These are phyloP conservation scores for Copidosoma floridanum DNA, from an alignment of 1,140 invertebrate species.

Conservation along the genomic window DNA sequence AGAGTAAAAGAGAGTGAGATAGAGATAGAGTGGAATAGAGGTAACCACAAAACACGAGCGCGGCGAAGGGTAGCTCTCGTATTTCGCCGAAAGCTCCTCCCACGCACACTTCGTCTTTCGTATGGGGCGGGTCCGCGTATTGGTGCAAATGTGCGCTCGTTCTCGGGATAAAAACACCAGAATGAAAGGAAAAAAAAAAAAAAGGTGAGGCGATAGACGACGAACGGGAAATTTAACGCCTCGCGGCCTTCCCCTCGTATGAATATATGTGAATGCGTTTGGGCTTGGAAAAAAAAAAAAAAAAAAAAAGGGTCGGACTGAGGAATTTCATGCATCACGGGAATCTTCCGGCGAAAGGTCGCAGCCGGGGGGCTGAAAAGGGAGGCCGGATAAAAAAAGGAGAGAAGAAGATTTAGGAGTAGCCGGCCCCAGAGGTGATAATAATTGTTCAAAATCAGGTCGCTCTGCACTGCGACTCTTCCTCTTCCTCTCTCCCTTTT, in stretches of 20 bases:
- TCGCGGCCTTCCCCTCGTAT: no score
- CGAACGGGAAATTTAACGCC: conserved; percentile 18
- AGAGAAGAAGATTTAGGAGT: not conserved
- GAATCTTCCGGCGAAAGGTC: not conserved
- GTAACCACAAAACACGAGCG: no score
- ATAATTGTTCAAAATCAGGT: conserved; percentile 22
- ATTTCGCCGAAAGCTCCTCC: no score
- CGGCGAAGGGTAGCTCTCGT: no score
- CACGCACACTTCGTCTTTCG: no score
- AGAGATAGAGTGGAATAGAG: no score
- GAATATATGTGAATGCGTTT: no score
- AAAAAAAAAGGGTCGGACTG: not conserved
- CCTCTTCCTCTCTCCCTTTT: conserved; percentile 4
- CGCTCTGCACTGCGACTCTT: not conserved
- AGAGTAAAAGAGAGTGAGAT: not conserved
- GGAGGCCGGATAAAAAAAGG: not conserved
- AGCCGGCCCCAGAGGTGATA: not conserved
- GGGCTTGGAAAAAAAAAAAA: no score
- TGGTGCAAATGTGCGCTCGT: no score
- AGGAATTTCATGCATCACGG: not conserved
- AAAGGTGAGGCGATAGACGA: conserved; percentile 13
- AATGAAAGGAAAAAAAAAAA: no score
- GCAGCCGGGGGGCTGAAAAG: not conserved
- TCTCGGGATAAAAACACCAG: no score
- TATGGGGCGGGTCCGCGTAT: no score